Conservation (phyloP, 2,113 vertebrate genomes). For the Corythornis vintsioides region DNA sequence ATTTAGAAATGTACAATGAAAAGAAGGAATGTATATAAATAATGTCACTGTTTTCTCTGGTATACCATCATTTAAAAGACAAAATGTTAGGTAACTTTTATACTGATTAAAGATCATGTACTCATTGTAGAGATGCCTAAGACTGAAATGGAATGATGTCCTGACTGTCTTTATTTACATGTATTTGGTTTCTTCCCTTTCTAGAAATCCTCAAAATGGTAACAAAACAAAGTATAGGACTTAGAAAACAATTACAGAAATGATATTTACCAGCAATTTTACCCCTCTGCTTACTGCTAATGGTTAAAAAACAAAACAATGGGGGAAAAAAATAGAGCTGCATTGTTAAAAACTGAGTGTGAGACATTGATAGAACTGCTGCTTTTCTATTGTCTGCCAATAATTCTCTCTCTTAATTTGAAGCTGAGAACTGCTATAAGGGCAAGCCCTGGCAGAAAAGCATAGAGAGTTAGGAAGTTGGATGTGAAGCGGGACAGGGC, state of each 20-base stretch:
- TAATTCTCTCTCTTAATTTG: constrained; percentile 85
- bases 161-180: neutral
- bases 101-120: neutral
- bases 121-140: neutral
- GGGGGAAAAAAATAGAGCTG: neutral
- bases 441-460: constrained; percentile 86
- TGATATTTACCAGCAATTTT: neutral
- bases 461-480: constrained; percentile 88
- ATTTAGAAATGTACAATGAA: neutral
- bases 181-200: neutral
- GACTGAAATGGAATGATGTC: neutral
- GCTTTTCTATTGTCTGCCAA: constrained; percentile 71
- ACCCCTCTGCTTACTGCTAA: neutral
- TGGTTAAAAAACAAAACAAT: neutral
- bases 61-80: neutral
- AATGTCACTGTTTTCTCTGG: neutral
- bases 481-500: constrained; percentile 81
- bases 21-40: neutral
- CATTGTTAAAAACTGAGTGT: neutral
- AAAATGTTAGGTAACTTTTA: neutral
- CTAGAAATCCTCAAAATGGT: neutral
- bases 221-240: neutral
- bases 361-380: neutral
- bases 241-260: neutral
- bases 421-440: constrained; percentile 85